A percentile compares a stretch with the other conserved stretches of the same genome.
phyloP scores from a whole-genome alignment of 1,140 invertebrate genomes.

The Drosophila eugracilis region DNA sequence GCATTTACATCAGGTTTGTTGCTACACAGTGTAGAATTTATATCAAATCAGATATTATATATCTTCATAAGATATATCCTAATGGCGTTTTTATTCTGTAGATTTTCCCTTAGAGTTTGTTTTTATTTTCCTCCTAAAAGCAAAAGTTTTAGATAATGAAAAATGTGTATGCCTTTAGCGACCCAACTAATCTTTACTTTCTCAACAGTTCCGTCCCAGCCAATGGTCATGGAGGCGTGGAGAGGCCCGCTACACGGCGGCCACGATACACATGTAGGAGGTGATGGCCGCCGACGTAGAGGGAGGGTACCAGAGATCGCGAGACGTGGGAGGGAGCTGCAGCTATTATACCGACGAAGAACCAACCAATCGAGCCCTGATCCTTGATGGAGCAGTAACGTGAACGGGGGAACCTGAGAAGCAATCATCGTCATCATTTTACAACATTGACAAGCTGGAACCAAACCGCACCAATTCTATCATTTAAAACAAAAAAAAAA shows the following conservation, averaged over 20 bases:
- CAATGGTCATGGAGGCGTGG: slow-evolving; percentile 95
- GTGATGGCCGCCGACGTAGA: slow-evolving; percentile 20
- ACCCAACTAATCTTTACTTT: neutral
- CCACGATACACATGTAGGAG: slow-evolving; percentile 95
- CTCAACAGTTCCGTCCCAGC: slow-evolving; percentile 94
- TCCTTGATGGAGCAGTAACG: slow-evolving; percentile 14
- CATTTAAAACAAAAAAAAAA: too few relatives aligned
- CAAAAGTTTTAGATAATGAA: too few relatives aligned
- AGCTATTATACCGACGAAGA: slow-evolving; percentile 6
- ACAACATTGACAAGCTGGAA: neutral
- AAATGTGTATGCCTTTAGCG: too few relatives aligned
- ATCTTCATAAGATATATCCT: too few relatives aligned
- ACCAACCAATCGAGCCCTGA: slow-evolving; percentile 1
- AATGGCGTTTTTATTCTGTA: too few relatives aligned
- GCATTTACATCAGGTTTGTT: slow-evolving; percentile 83
- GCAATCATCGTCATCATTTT: neutral
- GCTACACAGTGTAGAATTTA: too few relatives aligned
- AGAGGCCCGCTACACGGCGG: slow-evolving; percentile 95
- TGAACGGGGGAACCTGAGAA: neutral
- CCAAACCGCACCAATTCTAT: neutral
- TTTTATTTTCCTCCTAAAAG: too few relatives aligned
- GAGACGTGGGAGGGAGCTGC: slow-evolving; percentile 24
- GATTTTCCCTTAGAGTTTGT: too few relatives aligned
- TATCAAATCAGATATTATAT: too few relatives aligned
- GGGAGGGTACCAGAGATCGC: slow-evolving; percentile 31